Conservation (phyloP, 2,888 invertebrate genomes). For the Polyploca ridens region DNA sequence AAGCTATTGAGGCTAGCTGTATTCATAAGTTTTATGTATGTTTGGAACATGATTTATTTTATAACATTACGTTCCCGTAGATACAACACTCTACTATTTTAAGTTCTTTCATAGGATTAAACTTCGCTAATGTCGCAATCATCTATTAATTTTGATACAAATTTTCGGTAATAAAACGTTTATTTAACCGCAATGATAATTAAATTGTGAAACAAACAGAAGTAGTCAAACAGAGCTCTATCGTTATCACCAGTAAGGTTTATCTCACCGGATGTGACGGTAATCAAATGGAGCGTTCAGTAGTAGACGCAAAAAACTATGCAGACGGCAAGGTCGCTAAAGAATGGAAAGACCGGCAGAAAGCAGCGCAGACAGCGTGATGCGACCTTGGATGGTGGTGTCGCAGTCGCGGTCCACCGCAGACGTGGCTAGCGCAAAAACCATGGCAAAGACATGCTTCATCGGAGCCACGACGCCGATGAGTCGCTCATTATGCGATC, state of each 20-base stretch:
- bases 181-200: not conserved
- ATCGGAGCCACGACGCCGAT: conserved; percentile 40
- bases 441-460: conserved; percentile 61
- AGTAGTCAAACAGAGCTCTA: not conserved
- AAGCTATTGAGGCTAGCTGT: too few species aligned
- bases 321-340: conserved; percentile 60
- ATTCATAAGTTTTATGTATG: too few species aligned
- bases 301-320: conserved; percentile 57
- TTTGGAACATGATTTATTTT: not conserved
- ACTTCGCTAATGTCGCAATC: not conserved
- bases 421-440: conserved; percentile 58
- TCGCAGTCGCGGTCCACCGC: conserved; percentile 68
- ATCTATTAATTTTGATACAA: not conserved
- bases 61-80: not conserved
- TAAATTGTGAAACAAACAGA: not conserved
- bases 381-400: conserved; percentile 67
- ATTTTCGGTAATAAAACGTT: not conserved
- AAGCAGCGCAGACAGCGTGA: conserved; percentile 52
- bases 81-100: not conserved
- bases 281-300: conserved; percentile 35
- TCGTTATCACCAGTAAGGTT: not conserved
- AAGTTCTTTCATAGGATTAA: not conserved
- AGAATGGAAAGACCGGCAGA: conserved; percentile 59
- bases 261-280: conserved; percentile 32
- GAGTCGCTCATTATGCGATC: conserved; percentile 20